These are phyloP conservation scores for Dolichomitus sp. DNA, from an alignment of 2,888 invertebrate genomes.

Conservation along the genomic window DNA sequence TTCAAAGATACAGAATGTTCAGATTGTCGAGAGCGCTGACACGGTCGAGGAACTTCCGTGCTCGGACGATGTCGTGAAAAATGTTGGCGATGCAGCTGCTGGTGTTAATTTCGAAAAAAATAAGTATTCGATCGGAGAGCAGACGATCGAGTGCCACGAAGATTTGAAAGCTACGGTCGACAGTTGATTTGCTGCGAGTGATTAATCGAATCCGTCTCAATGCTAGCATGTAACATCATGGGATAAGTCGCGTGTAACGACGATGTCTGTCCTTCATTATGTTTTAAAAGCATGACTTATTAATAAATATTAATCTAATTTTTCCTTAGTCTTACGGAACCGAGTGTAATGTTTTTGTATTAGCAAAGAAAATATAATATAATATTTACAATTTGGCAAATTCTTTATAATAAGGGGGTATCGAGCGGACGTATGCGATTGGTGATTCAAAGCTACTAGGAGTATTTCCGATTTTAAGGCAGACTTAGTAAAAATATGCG, in stretches of 20 bases:
- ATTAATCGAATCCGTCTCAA: conserved; percentile 12
- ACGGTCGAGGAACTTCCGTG: conserved; percentile 27
- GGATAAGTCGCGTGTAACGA: conserved; percentile 51
- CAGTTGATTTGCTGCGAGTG: conserved; percentile 52
- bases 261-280: conserved; percentile 70
- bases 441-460: neutral
- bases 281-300: conserved; percentile 73
- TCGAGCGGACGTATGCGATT: neutral
- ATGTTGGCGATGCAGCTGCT: neutral
- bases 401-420: conserved; percentile 39
- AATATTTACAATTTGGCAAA: conserved; percentile 81
- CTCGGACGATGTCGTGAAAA: conserved; percentile 4
- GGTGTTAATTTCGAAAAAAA: conserved; percentile 38
- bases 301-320: conserved; percentile 74
- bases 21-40: conserved; percentile 63
- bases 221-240: conserved; percentile 32
- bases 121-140: conserved; percentile 45
- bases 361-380: conserved; percentile 82
- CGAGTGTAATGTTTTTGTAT: conserved; percentile 83
- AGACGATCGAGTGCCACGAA: conserved; percentile 47
- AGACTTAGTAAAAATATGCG: neutral
- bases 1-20: conserved; percentile 71
- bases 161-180: conserved; percentile 41
- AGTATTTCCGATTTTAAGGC: neutral
- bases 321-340: conserved; percentile 79